Conservation (phyloP, 1,140 invertebrate genomes). For the Scaptomyza montana region DNA sequence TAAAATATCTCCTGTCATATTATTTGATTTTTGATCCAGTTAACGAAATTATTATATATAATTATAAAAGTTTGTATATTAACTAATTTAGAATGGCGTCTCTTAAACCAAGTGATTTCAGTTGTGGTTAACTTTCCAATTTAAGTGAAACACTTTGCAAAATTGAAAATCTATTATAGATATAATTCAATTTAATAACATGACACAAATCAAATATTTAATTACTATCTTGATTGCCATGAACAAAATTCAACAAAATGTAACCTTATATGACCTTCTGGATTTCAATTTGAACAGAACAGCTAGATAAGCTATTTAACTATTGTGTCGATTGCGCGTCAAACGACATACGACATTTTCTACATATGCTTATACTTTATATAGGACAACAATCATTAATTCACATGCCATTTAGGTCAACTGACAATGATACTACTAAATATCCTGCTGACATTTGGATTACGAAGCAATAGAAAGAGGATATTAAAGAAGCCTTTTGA, state of each 20-base stretch:
- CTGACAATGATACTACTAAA: constrained; percentile 39
- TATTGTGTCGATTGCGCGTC: constrained; percentile 5
- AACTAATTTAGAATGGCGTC: neutral
- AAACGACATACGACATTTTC: constrained; percentile 18
- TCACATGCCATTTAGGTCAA: constrained; percentile 38
- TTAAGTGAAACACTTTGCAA: neutral
- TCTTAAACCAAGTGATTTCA: neutral
- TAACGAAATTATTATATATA: too few species aligned
- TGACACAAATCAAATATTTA: constrained; percentile 2
- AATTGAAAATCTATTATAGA: neutral
- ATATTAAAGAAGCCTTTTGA: neutral
- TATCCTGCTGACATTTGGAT: constrained; percentile 59
- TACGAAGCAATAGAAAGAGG: neutral
- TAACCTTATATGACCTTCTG: constrained; percentile 16
- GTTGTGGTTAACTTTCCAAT: neutral
- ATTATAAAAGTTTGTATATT: neutral
- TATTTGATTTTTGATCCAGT: too few species aligned
- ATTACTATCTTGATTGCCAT: neutral
- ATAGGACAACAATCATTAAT: constrained; percentile 31
- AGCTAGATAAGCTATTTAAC: constrained; percentile 13
- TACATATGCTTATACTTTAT: constrained; percentile 3
- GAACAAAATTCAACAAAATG: too few species aligned
- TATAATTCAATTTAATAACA: constrained; percentile 1
- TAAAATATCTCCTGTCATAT: too few species aligned
- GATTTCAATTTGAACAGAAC: constrained; percentile 10